Evolutionary conservation across 2,113 vertebrate genomes (phyloP).

Genomic region (Callipepla squamata): DNA sequence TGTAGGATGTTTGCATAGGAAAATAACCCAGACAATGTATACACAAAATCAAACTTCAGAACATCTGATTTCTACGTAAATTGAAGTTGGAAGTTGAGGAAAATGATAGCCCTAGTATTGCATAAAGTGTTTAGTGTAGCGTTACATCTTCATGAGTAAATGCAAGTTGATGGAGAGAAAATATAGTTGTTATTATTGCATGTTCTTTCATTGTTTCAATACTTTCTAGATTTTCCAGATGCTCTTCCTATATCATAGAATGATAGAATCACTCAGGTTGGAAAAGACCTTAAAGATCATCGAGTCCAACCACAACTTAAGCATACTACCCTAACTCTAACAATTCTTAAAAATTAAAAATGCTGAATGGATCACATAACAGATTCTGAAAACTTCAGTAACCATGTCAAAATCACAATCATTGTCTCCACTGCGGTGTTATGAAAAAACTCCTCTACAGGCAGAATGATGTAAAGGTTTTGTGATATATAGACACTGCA

Average conservation of each 20-base stretch:
- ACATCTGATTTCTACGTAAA: not conserved
- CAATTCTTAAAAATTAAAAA: not conserved
- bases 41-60: not conserved
- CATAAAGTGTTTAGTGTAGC: not conserved
- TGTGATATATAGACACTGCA: not conserved
- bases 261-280: too few species aligned
- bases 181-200: not conserved
- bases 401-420: not conserved
- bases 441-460: not conserved
- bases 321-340: too few species aligned
- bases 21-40: not conserved
- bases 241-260: not conserved
- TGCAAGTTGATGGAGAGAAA: not conserved
- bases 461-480: not conserved
- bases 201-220: not conserved
- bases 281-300: too few species aligned
- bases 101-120: not conserved
- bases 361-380: accelerated
- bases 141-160: not conserved
- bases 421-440: not conserved
- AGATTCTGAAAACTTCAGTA: not conserved
- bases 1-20: not conserved
- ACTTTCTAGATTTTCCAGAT: not conserved
- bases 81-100: not conserved
- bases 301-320: too few species aligned